Evolutionary conservation across 2,797 vertebrate genomes (phyloP), one percentile per base, ranked within the genome.

Genomic region (Leptatherina wallacei): DNA sequence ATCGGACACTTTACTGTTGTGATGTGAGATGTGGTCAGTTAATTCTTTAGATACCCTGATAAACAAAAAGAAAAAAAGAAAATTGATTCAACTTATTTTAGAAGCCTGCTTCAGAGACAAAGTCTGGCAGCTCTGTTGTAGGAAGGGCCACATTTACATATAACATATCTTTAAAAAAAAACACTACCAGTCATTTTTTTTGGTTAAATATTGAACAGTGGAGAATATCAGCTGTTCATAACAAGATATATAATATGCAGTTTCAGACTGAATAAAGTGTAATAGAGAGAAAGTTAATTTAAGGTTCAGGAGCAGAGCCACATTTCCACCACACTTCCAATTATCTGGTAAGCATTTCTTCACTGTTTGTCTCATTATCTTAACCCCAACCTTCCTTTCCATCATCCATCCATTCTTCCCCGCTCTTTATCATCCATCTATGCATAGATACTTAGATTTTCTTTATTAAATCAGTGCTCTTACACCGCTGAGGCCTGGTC

Each of bases 31-130:
- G 22, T 58, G 51, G 14, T 77, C 65, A 8, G 22, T 27, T 22
- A 24, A 38, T 20, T 81, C 62, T 40, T 73, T 73, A 52, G 30
- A 27, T 54, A 51, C 49, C 65, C 89, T 89, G 59, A 64, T 82
- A 82, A 68, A 22, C 4, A 47, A 27, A 52, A 1, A 5, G 11
- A 27, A 13, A 13, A 5, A 49, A n/a, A 9, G 22, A 3, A 52
- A 10, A 51, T 51, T 24, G 11, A 22, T 12, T 52, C 51, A 52
- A 2, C 1, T 52, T 24, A 2, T 13, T 52, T 52, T 52, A 27
- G 22, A 22, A 2, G 11, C n/a, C 3, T 9, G 11, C 3, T 52
- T 52, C 49, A 52, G 12, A 52, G n/a, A 9, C 22, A 52, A 12
- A 52, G n/a, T 24, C 10, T 47, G 44, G 20, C 22, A 24, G 22